Evolutionary conservation across 2,888 invertebrate species (phyloP), one percentile per base, ranked within the genome.

Genomic region (Phanerotoma sp.): DNA sequence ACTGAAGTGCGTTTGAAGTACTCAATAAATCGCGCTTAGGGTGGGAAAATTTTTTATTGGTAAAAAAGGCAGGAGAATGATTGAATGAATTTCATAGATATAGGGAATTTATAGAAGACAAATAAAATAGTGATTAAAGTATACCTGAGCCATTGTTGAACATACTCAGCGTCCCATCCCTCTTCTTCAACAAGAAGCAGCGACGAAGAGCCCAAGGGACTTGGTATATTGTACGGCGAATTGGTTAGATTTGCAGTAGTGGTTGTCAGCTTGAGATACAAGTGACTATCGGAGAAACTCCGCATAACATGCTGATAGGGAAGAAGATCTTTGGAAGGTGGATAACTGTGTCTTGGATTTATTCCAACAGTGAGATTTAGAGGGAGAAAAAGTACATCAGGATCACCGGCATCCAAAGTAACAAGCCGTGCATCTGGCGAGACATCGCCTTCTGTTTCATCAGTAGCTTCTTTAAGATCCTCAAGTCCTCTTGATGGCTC

Each of bases 221-320:
- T 72, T 15, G 70, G 65, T 4, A 71, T 59, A 53, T 72, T 72
- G 62, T 70, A 72, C 21, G 72, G 72, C 11, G 72, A 69, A 15
- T 68, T 66, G 13, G 69, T 62, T 22, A 70, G 60, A 58, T 69
- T 70, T 6, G 62, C 60, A n/a, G 70, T 61, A 11, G 85, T 81
- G 6, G 87, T 82, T 25, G 86, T 81, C 37, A 88, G 79, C 72
- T 87, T 87, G 21, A 88, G 80, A 71, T 86, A 88, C 5, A 88
- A 80, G 72, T 88, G 87, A 4, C 88, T 88, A 73, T 88, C 88
- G 30, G 87, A 87, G 72, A 87, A 87, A 73, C 87, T 87, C 64
- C 88, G 80, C 75, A 88, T 87, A 61, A 87, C 84, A 69, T 87
- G 87, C 72, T 87, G 87, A 73, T 86, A 88, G 20, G 87, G 86